phyloP scores from a whole-genome alignment of 2,797 vertebrate species.

The Graptemys geographica region DNA sequence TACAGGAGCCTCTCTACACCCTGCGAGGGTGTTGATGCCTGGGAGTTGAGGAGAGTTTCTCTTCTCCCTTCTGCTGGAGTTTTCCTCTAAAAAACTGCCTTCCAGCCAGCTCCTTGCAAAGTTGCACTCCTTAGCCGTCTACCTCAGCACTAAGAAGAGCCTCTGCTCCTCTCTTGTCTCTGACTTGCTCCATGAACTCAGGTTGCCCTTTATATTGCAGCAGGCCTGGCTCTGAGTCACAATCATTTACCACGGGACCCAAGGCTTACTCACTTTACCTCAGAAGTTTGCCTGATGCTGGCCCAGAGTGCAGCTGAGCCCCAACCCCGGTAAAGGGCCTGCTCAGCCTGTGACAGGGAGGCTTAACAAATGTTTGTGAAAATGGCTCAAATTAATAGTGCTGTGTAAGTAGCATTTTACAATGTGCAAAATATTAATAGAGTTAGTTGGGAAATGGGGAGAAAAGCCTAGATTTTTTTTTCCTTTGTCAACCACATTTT shows the following conservation, averaged over 20 bases:
- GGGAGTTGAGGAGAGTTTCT: background rate
- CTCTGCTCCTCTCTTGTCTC: background rate
- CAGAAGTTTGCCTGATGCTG: background rate
- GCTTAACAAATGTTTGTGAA: background rate
- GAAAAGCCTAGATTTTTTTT: background rate
- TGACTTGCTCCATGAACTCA: background rate
- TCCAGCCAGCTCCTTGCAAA: no score
- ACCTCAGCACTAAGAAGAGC: background rate
- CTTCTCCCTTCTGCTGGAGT: background rate
- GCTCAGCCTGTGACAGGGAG: background rate
- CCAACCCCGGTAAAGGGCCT: background rate
- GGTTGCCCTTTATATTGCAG: background rate
- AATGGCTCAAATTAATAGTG: background rate
- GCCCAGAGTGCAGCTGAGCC: background rate
- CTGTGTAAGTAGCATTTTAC: background rate
- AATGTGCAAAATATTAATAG: background rate
- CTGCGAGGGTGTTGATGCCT: background rate
- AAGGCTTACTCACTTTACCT: background rate
- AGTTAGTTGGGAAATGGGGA: background rate
- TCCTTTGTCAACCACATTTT: background rate
- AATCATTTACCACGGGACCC: background rate
- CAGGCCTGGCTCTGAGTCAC: background rate
- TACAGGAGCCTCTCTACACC: background rate
- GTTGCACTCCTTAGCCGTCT: background rate
- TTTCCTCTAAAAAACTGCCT: background rate